Evolutionary conservation across 2,888 invertebrate genomes (phyloP), one percentile per base, ranked within the genome.

Genomic region (Sepioteuthis lessoniana): DNA sequence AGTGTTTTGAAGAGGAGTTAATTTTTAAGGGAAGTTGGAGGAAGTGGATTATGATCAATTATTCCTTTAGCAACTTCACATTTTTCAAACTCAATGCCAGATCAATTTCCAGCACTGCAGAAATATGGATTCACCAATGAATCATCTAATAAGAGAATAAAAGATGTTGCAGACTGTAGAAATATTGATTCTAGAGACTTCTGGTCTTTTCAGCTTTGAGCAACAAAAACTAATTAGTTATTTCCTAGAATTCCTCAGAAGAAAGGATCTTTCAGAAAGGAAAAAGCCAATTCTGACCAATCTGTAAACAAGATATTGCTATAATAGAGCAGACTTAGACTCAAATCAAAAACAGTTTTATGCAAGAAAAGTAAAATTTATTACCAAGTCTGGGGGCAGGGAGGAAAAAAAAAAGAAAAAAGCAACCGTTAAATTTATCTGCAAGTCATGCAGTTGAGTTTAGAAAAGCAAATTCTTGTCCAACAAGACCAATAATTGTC

Each of bases 121-220:
- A n/a, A 76, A 76, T 76, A 76, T 76, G 76, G 76, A 76, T 76
- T n/a, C 76, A 35, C 76, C 76, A 76, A 76, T 76, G n/a, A 76
- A 76, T 76, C n/a, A 76, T 35, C 16, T 76, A n/a, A 16, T 76
- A 76, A 76, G 76, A n/a, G n/a, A 76, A 76, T 76, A 76, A 76
- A 42, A 76, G n/a, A 76, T 76, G 16, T n/a, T n/a, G 76, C 76
- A 76, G 76, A 35, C n/a, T 16, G 47, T 47, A 25, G 76, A 76
- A n/a, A n/a, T n/a, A 76, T 76, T 76, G 76, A 76, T 76, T 76
- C 76, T n/a, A 35, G 16, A 76, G 13, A 76, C 76, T 76, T 35
- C 35, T 55, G 55, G n/a, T 35, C 76, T 76, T 76, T 76, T 13
- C 35, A 76, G n/a, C 76, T n/a, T 76, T 76, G 16, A 76, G n/a